phyloP scores from a whole-genome alignment of 2,888 invertebrate genomes.

The Nebria brevicollis region DNA sequence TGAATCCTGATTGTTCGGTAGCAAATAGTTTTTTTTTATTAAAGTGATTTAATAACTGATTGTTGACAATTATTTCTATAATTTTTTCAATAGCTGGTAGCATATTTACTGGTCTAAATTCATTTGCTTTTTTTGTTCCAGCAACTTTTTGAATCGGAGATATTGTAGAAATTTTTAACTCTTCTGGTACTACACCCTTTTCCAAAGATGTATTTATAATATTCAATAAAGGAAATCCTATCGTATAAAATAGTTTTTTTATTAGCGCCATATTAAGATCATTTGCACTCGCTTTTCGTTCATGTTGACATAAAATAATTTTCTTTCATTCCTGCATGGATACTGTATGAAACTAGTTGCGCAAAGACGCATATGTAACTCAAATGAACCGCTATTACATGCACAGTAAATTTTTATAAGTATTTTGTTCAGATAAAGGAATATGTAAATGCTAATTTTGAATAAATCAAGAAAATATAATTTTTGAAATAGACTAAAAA shows the following conservation, averaged over 20 bases:
- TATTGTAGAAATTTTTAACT: not conserved
- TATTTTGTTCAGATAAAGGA: too few relatives aligned
- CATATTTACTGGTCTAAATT: constrained; percentile 46
- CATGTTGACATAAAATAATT: too few relatives aligned
- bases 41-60: constrained; percentile 31
- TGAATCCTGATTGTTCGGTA: constrained; percentile 47
- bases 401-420: too few relatives aligned
- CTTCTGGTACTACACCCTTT: constrained; percentile 2
- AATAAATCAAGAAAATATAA: too few relatives aligned
- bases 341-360: too few relatives aligned
- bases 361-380: too few relatives aligned
- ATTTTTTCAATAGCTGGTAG: constrained; percentile 46
- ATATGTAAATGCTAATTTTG: too few relatives aligned
- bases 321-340: too few relatives aligned
- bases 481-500: too few relatives aligned
- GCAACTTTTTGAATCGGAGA: not conserved
- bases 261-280: too few relatives aligned
- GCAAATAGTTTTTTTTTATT: constrained; percentile 40
- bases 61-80: constrained; percentile 39
- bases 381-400: too few relatives aligned
- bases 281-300: too few relatives aligned
- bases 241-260: not conserved
- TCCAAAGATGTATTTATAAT: constrained; percentile 6
- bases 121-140: constrained; percentile 23
- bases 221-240: not conserved